A percentile compares a stretch with the other conserved stretches of the same genome.
These are phyloP conservation scores for Hypolimnas misippus DNA, from an alignment of 2,888 invertebrate species.

Conservation along the genomic window DNA sequence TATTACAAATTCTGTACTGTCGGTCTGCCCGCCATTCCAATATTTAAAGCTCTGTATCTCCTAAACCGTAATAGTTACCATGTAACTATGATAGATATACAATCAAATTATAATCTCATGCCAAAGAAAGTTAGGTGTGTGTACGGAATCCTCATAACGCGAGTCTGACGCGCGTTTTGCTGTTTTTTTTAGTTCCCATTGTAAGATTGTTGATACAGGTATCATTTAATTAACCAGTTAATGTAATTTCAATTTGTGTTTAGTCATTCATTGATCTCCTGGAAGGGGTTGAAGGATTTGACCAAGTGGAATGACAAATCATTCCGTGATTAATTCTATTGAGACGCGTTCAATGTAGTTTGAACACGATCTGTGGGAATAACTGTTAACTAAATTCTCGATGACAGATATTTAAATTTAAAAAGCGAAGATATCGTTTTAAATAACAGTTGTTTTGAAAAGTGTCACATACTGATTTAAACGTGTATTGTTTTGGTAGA, in stretches of 20 bases:
- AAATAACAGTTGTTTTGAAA: neutral
- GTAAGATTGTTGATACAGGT: slow-evolving; percentile 32
- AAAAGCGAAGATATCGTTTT: neutral
- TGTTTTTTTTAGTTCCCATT: slow-evolving; percentile 17
- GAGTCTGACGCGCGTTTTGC: neutral
- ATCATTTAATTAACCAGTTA: slow-evolving; percentile 41
- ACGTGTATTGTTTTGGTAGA: too few species aligned
- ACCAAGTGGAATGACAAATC: slow-evolving; percentile 52
- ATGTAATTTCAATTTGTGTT: slow-evolving; percentile 33
- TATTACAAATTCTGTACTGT: too few species aligned
- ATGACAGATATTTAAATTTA: neutral
- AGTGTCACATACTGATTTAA: neutral
- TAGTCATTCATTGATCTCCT: slow-evolving; percentile 40
- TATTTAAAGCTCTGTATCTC: too few species aligned
- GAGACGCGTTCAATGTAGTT: slow-evolving; percentile 52
- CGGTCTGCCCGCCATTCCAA: too few species aligned
- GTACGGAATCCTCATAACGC: too few species aligned
- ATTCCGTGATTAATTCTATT: slow-evolving; percentile 49
- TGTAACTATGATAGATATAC: too few species aligned
- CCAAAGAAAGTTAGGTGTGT: too few species aligned
- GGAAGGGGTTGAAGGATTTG: slow-evolving; percentile 48
- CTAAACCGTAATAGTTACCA: too few species aligned
- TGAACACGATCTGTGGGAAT: slow-evolving; percentile 61
- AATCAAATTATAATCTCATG: too few species aligned
- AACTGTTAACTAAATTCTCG: slow-evolving; percentile 30